These are phyloP conservation scores for Antheraea pernyi DNA, from an alignment of 1,140 invertebrate species.

Conservation along the genomic window DNA sequence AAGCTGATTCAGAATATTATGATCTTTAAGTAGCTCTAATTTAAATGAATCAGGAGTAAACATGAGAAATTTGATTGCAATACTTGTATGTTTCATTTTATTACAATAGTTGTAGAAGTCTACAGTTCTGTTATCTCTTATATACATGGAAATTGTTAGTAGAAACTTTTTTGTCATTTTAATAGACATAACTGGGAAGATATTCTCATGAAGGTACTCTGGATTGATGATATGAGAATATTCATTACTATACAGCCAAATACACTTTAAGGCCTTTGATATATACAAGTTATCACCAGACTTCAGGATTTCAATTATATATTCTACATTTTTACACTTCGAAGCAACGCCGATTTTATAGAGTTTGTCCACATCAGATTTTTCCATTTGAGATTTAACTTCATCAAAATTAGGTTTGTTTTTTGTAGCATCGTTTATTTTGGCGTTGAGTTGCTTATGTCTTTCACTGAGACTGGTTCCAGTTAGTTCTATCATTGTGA, in stretches of 20 bases:
- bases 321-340: too few species aligned
- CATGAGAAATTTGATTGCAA: slow-evolving; percentile 28
- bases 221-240: too few species aligned
- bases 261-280: background rate
- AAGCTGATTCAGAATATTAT: background rate
- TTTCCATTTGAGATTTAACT: slow-evolving; percentile 21
- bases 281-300: slow-evolving; percentile 23
- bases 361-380: slow-evolving; percentile 25
- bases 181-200: slow-evolving; percentile 23
- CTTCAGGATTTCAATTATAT: too few species aligned
- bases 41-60: slow-evolving; percentile 28
- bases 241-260: slow-evolving; percentile 36
- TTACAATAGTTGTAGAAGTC: slow-evolving; percentile 35
- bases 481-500: slow-evolving; percentile 13
- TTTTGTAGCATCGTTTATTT: slow-evolving; percentile 33
- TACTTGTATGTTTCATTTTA: slow-evolving; percentile 16
- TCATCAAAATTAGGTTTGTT: slow-evolving; percentile 24
- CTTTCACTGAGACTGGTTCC: slow-evolving; percentile 29
- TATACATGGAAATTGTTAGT: slow-evolving; percentile 24
- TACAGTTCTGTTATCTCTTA: slow-evolving; percentile 28
- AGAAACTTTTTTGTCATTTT: slow-evolving; percentile 39
- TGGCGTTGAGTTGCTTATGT: slow-evolving; percentile 33
- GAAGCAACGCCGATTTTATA: too few species aligned
- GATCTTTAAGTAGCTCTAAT: slow-evolving; percentile 20
- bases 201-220: too few species aligned